phyloP scores from a whole-genome alignment of 2,888 invertebrate species.

The Disparrhopalites patrizii region DNA sequence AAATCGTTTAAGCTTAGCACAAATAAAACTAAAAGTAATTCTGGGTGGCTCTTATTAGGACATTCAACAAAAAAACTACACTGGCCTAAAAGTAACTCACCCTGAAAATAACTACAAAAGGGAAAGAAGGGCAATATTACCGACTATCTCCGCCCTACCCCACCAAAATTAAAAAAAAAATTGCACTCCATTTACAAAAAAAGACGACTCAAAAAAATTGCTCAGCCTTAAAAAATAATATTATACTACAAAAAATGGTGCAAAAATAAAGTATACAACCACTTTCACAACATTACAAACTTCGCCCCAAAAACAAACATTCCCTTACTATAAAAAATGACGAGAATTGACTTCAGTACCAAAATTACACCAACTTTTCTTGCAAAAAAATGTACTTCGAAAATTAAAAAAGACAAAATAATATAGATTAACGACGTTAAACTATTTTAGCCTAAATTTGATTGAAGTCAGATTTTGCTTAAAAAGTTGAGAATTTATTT shows the following conservation, averaged over 20 bases:
- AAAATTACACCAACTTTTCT: neutral
- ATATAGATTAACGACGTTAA: neutral
- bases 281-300: neutral
- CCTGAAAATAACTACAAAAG: neutral
- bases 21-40: neutral
- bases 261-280: neutral
- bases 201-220: neutral
- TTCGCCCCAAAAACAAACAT: neutral
- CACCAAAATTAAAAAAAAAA: neutral
- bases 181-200: conserved; percentile 9
- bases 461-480: too few species aligned
- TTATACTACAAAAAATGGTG: neutral
- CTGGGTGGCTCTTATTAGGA: neutral
- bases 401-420: neutral
- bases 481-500: neutral
- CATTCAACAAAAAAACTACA: neutral
- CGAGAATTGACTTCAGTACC: neutral
- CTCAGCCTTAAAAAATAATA: neutral
- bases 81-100: neutral
- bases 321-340: neutral
- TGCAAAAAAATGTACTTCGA: neutral
- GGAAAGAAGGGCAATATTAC: too few species aligned
- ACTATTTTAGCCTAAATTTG: too few species aligned
- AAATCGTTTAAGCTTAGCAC: neutral
- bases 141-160: neutral